Evolutionary conservation across 2,113 vertebrate species (phyloP).

Genomic region (Poeciliopsis turrubarensis): DNA sequence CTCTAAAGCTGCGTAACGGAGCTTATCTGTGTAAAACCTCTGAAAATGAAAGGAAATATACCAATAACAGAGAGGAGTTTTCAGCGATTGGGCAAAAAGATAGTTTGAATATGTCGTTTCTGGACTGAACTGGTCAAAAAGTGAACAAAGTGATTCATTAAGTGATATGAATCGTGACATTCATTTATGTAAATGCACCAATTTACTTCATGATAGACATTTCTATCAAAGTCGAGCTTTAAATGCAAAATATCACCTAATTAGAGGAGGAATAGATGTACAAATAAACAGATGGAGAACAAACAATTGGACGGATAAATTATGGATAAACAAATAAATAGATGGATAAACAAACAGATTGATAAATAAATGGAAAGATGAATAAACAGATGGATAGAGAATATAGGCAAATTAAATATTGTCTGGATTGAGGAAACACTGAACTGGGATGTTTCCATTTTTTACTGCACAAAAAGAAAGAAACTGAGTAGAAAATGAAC

Average conservation of each 20-base stretch:
- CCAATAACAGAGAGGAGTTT: no score
- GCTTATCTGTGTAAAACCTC: not conserved
- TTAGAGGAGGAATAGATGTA: not conserved
- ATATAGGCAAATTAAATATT: no score
- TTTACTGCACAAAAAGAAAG: no score
- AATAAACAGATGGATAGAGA: no score
- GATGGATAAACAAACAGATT: no score
- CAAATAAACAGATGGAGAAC: not conserved
- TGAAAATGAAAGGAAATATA: not conserved
- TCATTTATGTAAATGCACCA: not conserved
- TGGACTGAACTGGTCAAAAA: not conserved
- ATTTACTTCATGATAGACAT: not conserved
- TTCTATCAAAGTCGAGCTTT: no score
- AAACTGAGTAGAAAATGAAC: no score
- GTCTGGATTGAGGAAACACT: no score
- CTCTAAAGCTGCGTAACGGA: not conserved
- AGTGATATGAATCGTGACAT: not conserved
- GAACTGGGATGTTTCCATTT: no score
- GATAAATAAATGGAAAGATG: no score
- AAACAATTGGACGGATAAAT: not conserved
- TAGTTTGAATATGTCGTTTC: not conserved
- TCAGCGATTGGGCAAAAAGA: no score
- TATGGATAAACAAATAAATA: no score
- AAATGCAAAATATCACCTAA: not conserved
- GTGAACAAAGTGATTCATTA: not conserved